A percentile compares a stretch with the other conserved stretches of the same genome.
phyloP scores from a whole-genome alignment of 92 coral and sea anemone genomes.

The Epizoanthus illoricatus region DNA sequence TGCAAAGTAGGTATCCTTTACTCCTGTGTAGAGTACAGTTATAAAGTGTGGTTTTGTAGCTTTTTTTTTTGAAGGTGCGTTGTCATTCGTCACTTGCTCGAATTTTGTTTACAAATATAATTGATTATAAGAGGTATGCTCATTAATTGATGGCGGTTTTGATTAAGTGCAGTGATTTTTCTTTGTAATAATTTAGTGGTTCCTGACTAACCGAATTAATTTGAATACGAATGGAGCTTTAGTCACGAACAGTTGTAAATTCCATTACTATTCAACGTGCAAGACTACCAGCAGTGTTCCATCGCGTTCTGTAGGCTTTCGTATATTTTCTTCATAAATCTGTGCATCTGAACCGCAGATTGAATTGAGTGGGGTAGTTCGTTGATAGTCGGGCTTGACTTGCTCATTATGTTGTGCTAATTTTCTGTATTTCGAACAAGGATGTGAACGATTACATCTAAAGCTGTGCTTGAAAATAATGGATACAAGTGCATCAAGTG shows the following conservation, averaged over 20 bases:
- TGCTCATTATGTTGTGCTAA: no score
- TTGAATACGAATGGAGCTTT: background rate
- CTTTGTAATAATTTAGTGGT: background rate
- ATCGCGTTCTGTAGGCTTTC: no score
- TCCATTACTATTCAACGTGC: no score
- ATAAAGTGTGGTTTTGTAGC: background rate
- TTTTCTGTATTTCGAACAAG: background rate
- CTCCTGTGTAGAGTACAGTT: background rate
- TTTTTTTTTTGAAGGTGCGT: background rate
- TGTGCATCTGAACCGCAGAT: no score
- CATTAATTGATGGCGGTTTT: background rate
- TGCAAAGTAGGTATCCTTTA: background rate
- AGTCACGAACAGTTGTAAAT: background rate
- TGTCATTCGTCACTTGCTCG: background rate
- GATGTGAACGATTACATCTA: background rate
- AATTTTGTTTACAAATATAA: slow-evolving; percentile 1
- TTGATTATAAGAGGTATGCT: background rate
- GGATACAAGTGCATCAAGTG: background rate
- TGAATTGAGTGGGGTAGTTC: no score
- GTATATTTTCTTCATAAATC: no score
- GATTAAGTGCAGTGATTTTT: background rate
- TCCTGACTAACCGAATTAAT: background rate
- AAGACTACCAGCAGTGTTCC: no score
- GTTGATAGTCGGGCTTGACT: no score
- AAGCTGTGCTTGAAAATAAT: background rate